Evolutionary conservation across 2,797 vertebrate genomes (phyloP).

Genomic region (Peromyscus aztecus): DNA sequence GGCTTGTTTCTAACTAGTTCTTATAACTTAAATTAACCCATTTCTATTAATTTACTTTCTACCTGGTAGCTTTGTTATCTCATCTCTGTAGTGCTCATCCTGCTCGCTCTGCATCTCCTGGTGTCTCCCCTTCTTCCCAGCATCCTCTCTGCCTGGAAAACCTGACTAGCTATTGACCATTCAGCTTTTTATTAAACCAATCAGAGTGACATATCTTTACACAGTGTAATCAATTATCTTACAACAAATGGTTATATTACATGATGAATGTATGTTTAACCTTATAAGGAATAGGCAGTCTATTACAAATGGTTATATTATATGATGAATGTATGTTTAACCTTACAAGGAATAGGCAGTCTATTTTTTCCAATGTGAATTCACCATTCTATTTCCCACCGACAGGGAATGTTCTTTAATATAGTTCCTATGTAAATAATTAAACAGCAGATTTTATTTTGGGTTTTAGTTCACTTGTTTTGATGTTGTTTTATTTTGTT

Average conservation of each 20-base stretch:
- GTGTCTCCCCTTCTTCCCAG: not conserved
- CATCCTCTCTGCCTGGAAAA: not conserved
- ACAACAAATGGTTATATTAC: not conserved
- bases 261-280: slow-evolving; percentile 30
- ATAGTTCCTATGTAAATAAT: not conserved
- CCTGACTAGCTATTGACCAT: not conserved
- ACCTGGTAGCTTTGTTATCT: not conserved
- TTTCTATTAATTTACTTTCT: not conserved
- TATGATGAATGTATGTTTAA: slow-evolving; percentile 37
- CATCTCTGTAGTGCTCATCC: not conserved
- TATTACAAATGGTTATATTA: not conserved
- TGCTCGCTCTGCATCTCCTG: not conserved
- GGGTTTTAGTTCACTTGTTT: not conserved
- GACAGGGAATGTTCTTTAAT: slow-evolving; percentile 40
- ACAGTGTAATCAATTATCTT: not conserved
- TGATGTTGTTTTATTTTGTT: not conserved
- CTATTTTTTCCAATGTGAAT: slow-evolving; percentile 43
- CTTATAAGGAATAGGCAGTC: not conserved
- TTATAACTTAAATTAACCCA: not conserved
- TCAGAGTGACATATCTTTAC: not conserved
- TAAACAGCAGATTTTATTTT: not conserved
- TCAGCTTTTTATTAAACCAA: not conserved
- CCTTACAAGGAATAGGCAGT: not conserved
- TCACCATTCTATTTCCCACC: slow-evolving; percentile 5
- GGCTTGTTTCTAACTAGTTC: not conserved